Conservation (phyloP, 2,888 invertebrate species). For the Oasisia sp. region DNA sequence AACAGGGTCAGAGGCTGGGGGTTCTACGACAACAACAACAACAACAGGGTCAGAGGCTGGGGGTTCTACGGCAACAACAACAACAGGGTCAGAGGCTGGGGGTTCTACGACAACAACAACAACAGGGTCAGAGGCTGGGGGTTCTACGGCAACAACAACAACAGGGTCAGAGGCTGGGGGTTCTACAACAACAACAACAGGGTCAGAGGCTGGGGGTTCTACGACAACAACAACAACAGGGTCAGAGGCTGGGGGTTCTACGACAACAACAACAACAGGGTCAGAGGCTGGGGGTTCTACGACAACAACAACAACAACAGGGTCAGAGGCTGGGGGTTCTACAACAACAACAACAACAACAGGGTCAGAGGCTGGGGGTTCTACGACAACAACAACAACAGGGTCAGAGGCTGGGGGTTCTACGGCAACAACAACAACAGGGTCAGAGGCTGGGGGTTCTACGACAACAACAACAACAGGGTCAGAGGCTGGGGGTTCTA, state of each 20-base stretch:
- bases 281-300: constrained; percentile 58
- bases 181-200: constrained; percentile 58
- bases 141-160: constrained; percentile 58
- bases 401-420: constrained; percentile 28
- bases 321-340: constrained; percentile 48
- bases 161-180: constrained; percentile 26
- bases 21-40: constrained; percentile 58
- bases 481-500: constrained; percentile 57
- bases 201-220: constrained; percentile 48
- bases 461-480: constrained; percentile 48
- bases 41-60: constrained; percentile 26
- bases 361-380: constrained; percentile 27
- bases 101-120: constrained; percentile 58
- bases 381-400: constrained; percentile 59
- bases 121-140: constrained; percentile 26
- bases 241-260: constrained; percentile 57
- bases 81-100: constrained; percentile 25
- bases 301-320: background rate
- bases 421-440: constrained; percentile 58
- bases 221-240: constrained; percentile 48
- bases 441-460: constrained; percentile 48
- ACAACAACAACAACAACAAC: constrained; percentile 51
- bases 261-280: constrained; percentile 23
- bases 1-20: too few relatives aligned
- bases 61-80: constrained; percentile 58